Conservation (phyloP, 2,113 vertebrate genomes). For the Orthochromis indermauri region DNA sequence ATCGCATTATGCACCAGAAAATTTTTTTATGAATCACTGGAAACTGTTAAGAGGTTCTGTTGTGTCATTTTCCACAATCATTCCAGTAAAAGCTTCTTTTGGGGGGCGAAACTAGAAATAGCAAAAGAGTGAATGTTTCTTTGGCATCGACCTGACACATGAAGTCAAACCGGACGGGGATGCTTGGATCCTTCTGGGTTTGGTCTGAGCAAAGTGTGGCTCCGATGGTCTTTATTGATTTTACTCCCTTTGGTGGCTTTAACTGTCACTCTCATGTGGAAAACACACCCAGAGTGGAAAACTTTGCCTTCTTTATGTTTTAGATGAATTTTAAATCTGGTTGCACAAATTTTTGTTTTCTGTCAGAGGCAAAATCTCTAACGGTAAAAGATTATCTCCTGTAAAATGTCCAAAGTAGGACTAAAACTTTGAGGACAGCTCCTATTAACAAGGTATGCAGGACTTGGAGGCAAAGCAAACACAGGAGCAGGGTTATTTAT, state of each 20-base stretch:
- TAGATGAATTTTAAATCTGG: not conserved
- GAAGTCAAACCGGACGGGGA: slow-evolving; percentile 3
- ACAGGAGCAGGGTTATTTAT: not conserved
- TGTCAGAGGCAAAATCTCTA: not conserved
- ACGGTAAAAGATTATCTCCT: not conserved
- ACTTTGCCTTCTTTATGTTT: not conserved
- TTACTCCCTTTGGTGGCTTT: not conserved
- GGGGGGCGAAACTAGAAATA: slow-evolving; percentile 36
- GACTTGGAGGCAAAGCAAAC: not conserved
- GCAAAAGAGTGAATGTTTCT: slow-evolving; percentile 32
- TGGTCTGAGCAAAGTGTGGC: not conserved
- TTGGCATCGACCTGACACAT: slow-evolving; percentile 13
- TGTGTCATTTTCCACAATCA: slow-evolving; percentile 42
- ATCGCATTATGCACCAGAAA: slow-evolving; percentile 7
- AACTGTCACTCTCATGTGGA: not conserved
- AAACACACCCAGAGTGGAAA: not conserved
- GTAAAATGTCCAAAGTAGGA: not conserved
- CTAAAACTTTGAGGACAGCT: not conserved
- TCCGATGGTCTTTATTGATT: slow-evolving; percentile 7
- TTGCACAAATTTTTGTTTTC: not conserved
- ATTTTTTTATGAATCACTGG: not conserved
- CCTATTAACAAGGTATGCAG: not conserved
- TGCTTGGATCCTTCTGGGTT: slow-evolving; percentile 36
- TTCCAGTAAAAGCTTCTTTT: slow-evolving; percentile 44
- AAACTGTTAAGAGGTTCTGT: slow-evolving; percentile 12